phyloP scores from a whole-genome alignment of 2,797 vertebrate genomes.

The Synanceia verrucosa region DNA sequence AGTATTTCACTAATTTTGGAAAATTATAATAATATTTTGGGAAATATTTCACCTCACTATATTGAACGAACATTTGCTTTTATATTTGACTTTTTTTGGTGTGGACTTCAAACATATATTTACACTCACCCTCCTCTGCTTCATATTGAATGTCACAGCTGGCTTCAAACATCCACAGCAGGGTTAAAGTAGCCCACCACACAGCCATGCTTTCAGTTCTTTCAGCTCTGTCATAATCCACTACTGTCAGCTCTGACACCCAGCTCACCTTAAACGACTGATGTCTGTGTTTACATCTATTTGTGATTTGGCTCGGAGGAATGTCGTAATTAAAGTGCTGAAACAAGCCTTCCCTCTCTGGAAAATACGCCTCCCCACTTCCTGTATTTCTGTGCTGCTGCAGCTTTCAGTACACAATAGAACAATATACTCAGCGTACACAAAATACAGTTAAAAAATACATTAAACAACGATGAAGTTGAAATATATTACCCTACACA shows the following conservation, averaged over 20 bases:
- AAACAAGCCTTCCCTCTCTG: not conserved
- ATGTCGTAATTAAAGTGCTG: slow-evolving; percentile 9
- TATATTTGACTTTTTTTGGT: no score
- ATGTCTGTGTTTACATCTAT: slow-evolving; percentile 10
- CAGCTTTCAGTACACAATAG: not conserved
- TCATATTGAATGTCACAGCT: slow-evolving; percentile 2
- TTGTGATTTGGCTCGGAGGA: slow-evolving; percentile 6
- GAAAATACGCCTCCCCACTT: slow-evolving; percentile 1
- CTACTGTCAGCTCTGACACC: not conserved
- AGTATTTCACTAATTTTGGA: no score
- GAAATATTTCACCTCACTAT: no score
- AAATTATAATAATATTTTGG: no score
- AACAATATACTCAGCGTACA: not conserved
- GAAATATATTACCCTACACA: not conserved
- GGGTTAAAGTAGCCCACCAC: not conserved
- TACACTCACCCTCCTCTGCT: slow-evolving; percentile 63
- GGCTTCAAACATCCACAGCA: slow-evolving; percentile 21
- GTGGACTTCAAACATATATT: no score
- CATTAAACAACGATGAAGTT: not conserved
- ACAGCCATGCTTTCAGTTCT: slow-evolving; percentile 6
- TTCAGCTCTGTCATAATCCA: not conserved
- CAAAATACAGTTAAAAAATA: not conserved
- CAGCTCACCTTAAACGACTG: not conserved
- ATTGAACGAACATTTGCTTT: no score
- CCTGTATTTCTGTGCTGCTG: not conserved